A percentile compares a stretch with the other conserved stretches of the same genome.
phyloP scores from a whole-genome alignment of 2,888 invertebrate genomes.

The Gymnosoma rotundatum region DNA sequence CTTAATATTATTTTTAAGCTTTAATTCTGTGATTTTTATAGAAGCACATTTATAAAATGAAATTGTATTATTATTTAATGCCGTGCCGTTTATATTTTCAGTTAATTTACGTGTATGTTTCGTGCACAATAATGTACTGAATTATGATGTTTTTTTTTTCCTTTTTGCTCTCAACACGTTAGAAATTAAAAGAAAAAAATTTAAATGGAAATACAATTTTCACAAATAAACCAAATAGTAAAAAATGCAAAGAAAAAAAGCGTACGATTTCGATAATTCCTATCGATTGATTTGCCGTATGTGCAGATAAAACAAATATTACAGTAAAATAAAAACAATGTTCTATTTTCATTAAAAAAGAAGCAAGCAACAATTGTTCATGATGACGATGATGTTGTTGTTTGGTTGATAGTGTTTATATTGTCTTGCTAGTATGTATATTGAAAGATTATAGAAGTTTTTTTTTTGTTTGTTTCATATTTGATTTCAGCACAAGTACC shows the following conservation, averaged over 20 bases:
- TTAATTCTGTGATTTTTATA: conserved; percentile 18
- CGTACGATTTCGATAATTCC: conserved; percentile 77
- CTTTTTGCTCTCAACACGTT: conserved; percentile 53
- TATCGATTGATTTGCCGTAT: conserved; percentile 75
- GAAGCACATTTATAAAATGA: background rate
- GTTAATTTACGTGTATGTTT: conserved; percentile 64
- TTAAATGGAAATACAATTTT: conserved; percentile 54
- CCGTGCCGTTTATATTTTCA: conserved; percentile 52
- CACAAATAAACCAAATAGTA: conserved; percentile 59
- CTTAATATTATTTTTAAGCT: background rate
- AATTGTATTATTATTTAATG: conserved; percentile 47
- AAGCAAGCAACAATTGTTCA: conserved; percentile 67
- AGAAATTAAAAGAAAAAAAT: conserved; percentile 45
- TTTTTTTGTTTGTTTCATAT: conserved; percentile 26
- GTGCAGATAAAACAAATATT: conserved; percentile 35
- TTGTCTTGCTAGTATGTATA: conserved; percentile 24
- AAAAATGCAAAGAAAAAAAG: conserved; percentile 58
- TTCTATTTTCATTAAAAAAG: conserved; percentile 6
- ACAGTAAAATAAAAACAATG: conserved; percentile 44
- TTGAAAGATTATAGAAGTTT: conserved; percentile 30
- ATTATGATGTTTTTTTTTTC: conserved; percentile 48
- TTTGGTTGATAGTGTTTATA: conserved; percentile 27
- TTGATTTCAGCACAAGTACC: conserved; percentile 32
- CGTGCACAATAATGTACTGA: conserved; percentile 61
- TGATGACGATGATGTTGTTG: conserved; percentile 54